Percentiles rank a stretch among this genome's conserved stretches.
Evolutionary conservation across 2,113 vertebrate genomes (phyloP).

Genomic region (Salvelinus sp.): DNA sequence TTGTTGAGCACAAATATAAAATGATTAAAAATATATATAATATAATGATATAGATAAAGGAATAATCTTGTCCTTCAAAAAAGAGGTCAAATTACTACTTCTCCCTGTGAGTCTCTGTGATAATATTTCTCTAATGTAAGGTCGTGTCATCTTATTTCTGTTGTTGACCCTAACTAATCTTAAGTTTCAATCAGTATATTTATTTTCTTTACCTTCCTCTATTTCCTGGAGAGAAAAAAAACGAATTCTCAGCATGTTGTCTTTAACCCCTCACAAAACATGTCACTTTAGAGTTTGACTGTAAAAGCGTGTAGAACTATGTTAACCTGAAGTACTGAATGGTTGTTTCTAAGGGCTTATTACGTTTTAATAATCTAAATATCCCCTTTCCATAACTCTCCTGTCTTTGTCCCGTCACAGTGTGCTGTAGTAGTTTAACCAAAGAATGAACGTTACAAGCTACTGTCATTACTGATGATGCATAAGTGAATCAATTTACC

Average conservation of each 20-base stretch:
- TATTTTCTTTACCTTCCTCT: slow-evolving; percentile 21
- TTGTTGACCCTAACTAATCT: slow-evolving; percentile 33
- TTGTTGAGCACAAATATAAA: slow-evolving; percentile 77
- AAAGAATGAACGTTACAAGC: slow-evolving; percentile 17
- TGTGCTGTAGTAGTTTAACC: neutral
- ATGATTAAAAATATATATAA: slow-evolving; percentile 66
- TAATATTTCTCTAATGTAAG: neutral
- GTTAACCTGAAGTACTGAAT: slow-evolving; percentile 35
- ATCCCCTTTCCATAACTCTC: neutral
- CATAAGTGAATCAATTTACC: slow-evolving; percentile 39
- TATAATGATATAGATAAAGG: slow-evolving; percentile 58
- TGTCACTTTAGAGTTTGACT: slow-evolving; percentile 20
- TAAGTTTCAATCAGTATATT: slow-evolving; percentile 34
- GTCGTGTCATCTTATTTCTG: slow-evolving; percentile 50
- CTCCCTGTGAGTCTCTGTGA: slow-evolving; percentile 37
- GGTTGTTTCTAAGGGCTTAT: slow-evolving; percentile 8
- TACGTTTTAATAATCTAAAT: slow-evolving; percentile 26
- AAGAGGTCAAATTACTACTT: slow-evolving; percentile 64
- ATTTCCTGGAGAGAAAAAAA: neutral
- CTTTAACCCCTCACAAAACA: slow-evolving; percentile 4
- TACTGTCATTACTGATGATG: slow-evolving; percentile 41
- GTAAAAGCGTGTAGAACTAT: slow-evolving; percentile 22
- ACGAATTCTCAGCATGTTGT: neutral
- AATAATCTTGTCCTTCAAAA: slow-evolving; percentile 64
- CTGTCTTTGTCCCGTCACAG: neutral